Conservation (phyloP, 2,113 vertebrate species). For the Monarcha castaneiventris region DNA sequence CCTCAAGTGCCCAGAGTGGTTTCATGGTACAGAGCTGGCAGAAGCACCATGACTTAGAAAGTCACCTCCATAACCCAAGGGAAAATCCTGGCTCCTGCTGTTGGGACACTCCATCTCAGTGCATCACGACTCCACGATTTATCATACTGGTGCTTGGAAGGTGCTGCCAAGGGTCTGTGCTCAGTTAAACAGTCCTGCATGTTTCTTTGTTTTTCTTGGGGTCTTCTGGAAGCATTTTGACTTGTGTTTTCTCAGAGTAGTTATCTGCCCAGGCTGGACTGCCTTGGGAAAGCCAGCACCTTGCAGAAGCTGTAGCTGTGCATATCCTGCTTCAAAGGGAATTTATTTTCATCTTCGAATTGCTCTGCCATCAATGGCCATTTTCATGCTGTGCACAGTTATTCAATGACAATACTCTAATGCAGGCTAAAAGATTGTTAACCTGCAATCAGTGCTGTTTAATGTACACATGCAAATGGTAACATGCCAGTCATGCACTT, state of each 20-base stretch:
- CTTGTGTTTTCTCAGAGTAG: background rate
- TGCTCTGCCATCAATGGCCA: background rate
- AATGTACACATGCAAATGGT: background rate
- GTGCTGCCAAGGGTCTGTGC: background rate
- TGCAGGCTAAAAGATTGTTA: background rate
- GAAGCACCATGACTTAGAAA: background rate
- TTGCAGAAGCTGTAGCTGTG: background rate
- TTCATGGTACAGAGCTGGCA: background rate
- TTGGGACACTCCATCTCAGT: rapidly evolving
- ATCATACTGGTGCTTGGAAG: background rate
- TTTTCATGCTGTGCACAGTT: background rate
- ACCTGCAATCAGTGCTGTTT: constrained; percentile 1
- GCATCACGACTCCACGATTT: rapidly evolving
- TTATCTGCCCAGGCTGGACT: background rate
- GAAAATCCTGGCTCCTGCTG: background rate
- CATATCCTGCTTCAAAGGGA: background rate
- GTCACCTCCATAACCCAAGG: background rate
- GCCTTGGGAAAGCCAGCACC: background rate
- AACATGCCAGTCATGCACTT: rapidly evolving
- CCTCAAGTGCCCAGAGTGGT: background rate
- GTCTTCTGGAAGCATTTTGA: background rate
- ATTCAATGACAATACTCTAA: background rate
- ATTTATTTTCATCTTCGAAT: background rate
- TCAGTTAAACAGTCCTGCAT: background rate
- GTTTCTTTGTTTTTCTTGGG: background rate